Percentiles rank a stretch among this genome's conserved stretches.
These are phyloP conservation scores for Paratrypauchen microcephalus DNA, from an alignment of 2,797 vertebrate genomes.

Conservation along the genomic window DNA sequence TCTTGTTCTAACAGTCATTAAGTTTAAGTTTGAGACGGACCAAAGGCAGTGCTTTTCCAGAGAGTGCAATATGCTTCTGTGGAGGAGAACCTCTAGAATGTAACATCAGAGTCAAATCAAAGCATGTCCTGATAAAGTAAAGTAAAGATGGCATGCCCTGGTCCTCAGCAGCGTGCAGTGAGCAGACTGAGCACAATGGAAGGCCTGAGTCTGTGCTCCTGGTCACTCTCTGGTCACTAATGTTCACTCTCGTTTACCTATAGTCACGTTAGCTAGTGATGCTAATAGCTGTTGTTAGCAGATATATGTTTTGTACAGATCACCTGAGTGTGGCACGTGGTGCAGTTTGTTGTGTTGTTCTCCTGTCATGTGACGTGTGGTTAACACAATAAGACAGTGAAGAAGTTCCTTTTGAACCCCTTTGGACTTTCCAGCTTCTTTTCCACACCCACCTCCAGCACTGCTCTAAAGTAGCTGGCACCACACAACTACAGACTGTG, in stretches of 20 bases:
- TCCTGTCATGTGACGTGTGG: too few species aligned
- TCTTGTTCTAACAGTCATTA: constrained; percentile 39
- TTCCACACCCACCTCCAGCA: not conserved
- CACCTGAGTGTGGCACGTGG: not conserved
- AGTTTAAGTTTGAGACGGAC: constrained; percentile 6
- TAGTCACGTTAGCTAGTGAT: not conserved
- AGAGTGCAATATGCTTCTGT: constrained; percentile 72
- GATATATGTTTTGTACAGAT: not conserved
- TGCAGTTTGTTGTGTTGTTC: too few species aligned
- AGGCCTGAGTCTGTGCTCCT: constrained; percentile 27
- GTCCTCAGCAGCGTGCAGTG: constrained; percentile 71
- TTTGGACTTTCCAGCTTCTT: not conserved
- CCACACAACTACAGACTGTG: not conserved
- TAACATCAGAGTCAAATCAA: constrained; percentile 55
- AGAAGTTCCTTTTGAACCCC: too few species aligned
- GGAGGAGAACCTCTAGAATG: constrained; percentile 39
- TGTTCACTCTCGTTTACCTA: not conserved
- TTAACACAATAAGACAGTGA: too few species aligned
- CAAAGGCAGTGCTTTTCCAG: constrained; percentile 25
- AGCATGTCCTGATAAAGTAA: constrained; percentile 53
- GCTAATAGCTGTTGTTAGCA: not conserved
- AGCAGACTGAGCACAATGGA: constrained; percentile 61
- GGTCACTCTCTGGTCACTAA: constrained; percentile 34
- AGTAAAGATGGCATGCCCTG: constrained; percentile 53
- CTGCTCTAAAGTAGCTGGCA: not conserved